phyloP scores from a whole-genome alignment of 1,140 invertebrate genomes.

The Lepeophtheirus salmonis region DNA sequence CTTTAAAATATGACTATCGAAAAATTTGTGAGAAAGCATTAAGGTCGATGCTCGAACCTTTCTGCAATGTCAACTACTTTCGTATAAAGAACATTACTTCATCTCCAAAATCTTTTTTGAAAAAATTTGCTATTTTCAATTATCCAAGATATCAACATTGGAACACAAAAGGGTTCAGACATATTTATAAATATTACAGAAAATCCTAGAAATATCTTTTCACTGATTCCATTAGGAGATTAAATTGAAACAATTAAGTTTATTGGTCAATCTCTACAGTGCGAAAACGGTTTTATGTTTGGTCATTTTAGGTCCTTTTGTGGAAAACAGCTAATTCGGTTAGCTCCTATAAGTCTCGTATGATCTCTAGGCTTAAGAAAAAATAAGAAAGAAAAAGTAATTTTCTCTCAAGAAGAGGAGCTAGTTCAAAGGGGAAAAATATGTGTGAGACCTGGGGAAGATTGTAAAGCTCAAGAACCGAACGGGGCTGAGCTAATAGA shows the following conservation, averaged over 20 bases:
- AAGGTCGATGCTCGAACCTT: background rate
- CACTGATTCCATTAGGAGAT: background rate
- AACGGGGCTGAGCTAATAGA: too few relatives aligned
- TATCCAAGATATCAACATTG: background rate
- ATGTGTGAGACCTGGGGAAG: too few relatives aligned
- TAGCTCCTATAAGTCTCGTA: background rate
- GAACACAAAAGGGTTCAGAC: background rate
- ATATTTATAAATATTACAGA: background rate
- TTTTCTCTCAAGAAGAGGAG: too few relatives aligned
- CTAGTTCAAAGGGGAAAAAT: too few relatives aligned
- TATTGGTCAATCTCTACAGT: background rate
- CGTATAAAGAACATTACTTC: background rate
- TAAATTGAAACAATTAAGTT: background rate
- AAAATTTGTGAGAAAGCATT: background rate
- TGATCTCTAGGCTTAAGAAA: background rate
- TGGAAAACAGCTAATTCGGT: background rate
- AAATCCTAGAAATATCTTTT: background rate
- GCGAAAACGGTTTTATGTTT: background rate
- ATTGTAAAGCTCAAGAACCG: too few relatives aligned
- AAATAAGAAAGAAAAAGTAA: background rate
- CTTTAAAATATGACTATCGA: background rate
- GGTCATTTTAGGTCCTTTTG: background rate
- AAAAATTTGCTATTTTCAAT: background rate
- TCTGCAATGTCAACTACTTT: background rate
- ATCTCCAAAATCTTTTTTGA: background rate